phyloP scores from a whole-genome alignment of 2,113 vertebrate genomes.

The Bothrops jararaca region DNA sequence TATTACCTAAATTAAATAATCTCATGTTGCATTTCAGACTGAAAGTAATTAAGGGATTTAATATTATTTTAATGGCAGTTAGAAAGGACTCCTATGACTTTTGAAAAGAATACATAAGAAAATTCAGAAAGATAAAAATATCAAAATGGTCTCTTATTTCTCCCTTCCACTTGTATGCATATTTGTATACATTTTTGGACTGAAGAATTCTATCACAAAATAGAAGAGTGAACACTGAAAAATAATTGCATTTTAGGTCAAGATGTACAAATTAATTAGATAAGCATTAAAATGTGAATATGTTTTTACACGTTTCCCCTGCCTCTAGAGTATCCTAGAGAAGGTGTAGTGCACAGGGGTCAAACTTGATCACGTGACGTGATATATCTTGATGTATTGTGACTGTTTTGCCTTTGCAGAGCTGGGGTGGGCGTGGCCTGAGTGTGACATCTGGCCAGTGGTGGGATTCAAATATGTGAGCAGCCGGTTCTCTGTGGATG shows the following conservation, averaged over 20 bases:
- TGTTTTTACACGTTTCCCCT: background rate
- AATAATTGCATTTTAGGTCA: background rate
- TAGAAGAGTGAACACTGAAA: background rate
- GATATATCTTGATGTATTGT: too few species aligned
- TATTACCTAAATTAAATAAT: background rate
- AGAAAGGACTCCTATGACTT: background rate
- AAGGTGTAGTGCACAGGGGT: background rate
- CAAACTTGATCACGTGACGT: too few species aligned
- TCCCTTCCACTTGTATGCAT: background rate
- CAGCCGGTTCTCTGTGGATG: too few species aligned
- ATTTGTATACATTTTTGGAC: background rate
- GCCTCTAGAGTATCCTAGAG: background rate
- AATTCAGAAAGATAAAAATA: background rate
- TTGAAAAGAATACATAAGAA: conserved; percentile 10
- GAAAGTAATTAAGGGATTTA: conserved; percentile 26
- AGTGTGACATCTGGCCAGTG: too few species aligned
- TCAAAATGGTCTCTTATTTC: background rate
- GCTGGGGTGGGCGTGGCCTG: too few species aligned
- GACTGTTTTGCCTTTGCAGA: too few species aligned
- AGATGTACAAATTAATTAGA: background rate
- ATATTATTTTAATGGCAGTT: background rate
- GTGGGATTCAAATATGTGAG: too few species aligned
- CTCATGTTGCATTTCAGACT: background rate
- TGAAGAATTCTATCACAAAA: background rate
- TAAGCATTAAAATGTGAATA: background rate